Conservation (phyloP, 2,797 vertebrate genomes). For the Mus caroli region DNA sequence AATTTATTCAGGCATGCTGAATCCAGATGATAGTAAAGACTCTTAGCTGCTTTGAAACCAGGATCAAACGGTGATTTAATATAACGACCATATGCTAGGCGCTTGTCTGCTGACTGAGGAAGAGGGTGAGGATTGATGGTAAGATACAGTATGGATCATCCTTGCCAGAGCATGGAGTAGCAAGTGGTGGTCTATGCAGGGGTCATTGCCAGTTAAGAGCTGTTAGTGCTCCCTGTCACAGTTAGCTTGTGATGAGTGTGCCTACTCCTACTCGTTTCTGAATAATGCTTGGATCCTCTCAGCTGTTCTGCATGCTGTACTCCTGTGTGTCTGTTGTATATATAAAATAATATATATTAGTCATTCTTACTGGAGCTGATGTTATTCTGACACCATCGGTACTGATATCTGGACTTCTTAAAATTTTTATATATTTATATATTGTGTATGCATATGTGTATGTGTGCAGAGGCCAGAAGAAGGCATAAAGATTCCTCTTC, state of each 20-base stretch:
- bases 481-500: background rate
- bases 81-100: background rate
- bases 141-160: background rate
- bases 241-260: background rate
- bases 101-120: background rate
- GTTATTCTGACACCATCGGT: background rate
- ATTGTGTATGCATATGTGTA: background rate
- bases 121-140: background rate
- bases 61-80: background rate
- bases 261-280: background rate
- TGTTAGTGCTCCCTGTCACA: background rate
- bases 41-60: background rate
- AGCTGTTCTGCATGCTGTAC: background rate
- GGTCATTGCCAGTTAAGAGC: background rate
- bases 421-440: background rate
- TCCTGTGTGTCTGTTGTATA: background rate
- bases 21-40: background rate
- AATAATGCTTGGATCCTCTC: no score
- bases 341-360: background rate
- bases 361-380: background rate
- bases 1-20: no score
- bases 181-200: accelerated
- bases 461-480: background rate
- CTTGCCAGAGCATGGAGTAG: background rate
- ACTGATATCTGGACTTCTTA: background rate